phyloP scores from a whole-genome alignment of 23 tunicate species.

The Aplidium turbinatum region DNA sequence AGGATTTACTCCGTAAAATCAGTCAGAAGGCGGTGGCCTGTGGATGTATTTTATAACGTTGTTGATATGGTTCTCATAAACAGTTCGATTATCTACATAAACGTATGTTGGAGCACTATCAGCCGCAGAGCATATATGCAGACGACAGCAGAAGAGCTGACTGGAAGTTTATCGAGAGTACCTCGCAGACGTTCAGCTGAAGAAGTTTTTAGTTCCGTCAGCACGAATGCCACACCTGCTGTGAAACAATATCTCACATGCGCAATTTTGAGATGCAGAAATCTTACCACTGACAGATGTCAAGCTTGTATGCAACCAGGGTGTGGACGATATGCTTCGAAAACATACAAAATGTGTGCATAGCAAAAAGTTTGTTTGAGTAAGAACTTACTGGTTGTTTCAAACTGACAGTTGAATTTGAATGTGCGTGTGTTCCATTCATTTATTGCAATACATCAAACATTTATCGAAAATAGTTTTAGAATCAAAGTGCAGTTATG shows the following conservation, averaged over 20 bases:
- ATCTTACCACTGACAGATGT: constrained; percentile 9
- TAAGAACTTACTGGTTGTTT: constrained; percentile 12
- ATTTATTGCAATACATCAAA: no score
- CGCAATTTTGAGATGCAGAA: constrained; percentile 7
- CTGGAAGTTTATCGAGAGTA: constrained; percentile 3
- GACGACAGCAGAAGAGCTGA: constrained; percentile 24
- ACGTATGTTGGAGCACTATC: constrained; percentile 19
- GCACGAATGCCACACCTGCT: constrained; percentile 2
- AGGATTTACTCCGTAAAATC: constrained; percentile 25
- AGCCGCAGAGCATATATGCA: constrained; percentile 30
- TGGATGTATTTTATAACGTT: constrained; percentile 19
- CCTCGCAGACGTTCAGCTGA: not conserved
- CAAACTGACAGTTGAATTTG: no score
- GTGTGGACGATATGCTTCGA: constrained; percentile 29
- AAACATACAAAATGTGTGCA: constrained; percentile 3
- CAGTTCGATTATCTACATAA: constrained; percentile 13
- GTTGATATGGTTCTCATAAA: constrained; percentile 20
- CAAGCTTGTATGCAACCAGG: constrained; percentile 26
- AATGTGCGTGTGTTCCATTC: no score
- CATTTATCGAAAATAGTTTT: no score
- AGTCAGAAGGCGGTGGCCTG: constrained; percentile 11
- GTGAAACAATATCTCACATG: constrained; percentile 15
- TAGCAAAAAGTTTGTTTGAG: constrained; percentile 5
- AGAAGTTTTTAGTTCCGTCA: not conserved
- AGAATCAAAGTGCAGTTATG: no score